phyloP scores from a whole-genome alignment of 2,888 invertebrate species.

The Uropetala carovei region DNA sequence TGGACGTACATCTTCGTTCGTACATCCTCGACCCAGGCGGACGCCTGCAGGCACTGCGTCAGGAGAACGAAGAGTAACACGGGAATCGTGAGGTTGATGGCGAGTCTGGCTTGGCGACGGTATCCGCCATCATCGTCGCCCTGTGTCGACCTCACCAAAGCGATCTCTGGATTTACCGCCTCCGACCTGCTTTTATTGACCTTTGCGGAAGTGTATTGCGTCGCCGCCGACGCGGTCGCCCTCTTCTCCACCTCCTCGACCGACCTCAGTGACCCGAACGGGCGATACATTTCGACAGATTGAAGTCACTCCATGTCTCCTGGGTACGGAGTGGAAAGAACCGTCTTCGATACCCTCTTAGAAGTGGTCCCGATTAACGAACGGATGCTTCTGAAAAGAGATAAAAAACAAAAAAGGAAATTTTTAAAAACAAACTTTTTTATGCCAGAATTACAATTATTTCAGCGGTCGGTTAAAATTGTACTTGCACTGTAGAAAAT shows the following conservation, averaged over 20 bases:
- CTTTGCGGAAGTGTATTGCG: background rate
- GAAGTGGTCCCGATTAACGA: background rate
- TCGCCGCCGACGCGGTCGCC: background rate
- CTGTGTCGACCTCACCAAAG: conserved; percentile 1
- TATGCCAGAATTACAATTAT: too few species aligned
- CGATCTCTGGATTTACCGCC: conserved; percentile 2
- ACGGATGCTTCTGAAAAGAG: background rate
- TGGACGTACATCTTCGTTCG: conserved; percentile 66
- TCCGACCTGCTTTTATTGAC: background rate
- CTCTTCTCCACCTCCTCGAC: background rate
- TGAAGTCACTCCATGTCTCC: conserved; percentile 44
- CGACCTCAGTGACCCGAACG: conserved; percentile 43
- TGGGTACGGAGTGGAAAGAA: background rate
- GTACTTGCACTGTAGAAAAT: too few species aligned
- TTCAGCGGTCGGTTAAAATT: too few species aligned
- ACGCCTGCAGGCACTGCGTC: conserved; percentile 56
- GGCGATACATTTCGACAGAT: conserved; percentile 39
- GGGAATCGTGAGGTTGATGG: conserved; percentile 20
- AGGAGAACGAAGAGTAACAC: conserved; percentile 59
- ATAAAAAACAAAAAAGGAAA: too few species aligned
- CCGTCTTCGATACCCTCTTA: background rate
- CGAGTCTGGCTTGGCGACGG: conserved; percentile 5
- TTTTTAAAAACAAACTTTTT: too few species aligned
- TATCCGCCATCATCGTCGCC: background rate
- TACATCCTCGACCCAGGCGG: conserved; percentile 66